Base-by-base conservation (phyloP, 2,888 invertebrate species). In the Stegana nigrithorax region DNA sequence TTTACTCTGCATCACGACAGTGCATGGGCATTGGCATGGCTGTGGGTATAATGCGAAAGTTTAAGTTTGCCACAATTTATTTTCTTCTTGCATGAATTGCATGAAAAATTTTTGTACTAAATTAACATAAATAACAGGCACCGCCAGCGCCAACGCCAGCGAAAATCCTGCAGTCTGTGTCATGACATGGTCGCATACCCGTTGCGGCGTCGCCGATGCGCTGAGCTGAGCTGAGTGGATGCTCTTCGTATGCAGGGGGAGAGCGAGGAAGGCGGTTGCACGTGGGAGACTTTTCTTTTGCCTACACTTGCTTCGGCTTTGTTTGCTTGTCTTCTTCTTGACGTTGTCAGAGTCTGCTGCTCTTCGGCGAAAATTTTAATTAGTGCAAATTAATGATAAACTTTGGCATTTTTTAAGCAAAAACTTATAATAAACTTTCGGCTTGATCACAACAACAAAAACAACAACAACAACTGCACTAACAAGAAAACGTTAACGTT, bases 371-470 rank as follows among this genome's bases (percentile, higher is more conserved):
- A 47, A 36, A 55, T 55, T 32, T 32, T 55, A 32, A 36, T 55
- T 36, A 32, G 32, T 55, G 19, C 32, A 55, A 36, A 55, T 55
- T 55, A 36, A 55, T 55, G 21, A 55, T 32, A 32, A 55, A 55
- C 53, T 55, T 53, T 53, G 21, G 25, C 32, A 51, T 51, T 51
- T 26, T 55, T 6, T 17, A 27, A n/a, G 17, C 12, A 25, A 32
- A 55, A 55, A 55, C 50, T 26, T 50, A 26, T 50, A 26, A 50
- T n/a, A 26, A 50, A 50, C 36, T 55, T 32, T 55, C 21, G 17
- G 53, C 17, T 55, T 36, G 21, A 55, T 19, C 23, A 36, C n/a
- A 17, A 32, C 36, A 23, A 25, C 3, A 14, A 26, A 25, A 12
- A 10, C 14, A 27, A 21, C 12, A 21, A 55, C 32, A 55, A 36